phyloP scores from a whole-genome alignment of 1,140 invertebrate species.

The Diachasmimorpha longicaudata region DNA sequence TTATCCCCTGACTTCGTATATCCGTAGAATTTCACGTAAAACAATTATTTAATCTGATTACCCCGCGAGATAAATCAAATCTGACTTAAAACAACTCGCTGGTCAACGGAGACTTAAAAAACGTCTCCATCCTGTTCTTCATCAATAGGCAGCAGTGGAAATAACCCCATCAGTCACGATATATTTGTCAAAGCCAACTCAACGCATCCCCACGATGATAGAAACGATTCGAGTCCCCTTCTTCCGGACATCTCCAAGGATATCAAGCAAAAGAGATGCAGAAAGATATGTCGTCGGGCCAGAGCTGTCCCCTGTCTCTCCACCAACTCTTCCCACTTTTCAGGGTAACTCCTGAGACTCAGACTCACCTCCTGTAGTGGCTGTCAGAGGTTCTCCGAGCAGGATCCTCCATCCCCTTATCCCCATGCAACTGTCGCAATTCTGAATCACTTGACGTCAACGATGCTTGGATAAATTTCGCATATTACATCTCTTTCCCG shows the following conservation, averaged over 20 bases:
- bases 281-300: slow-evolving; percentile 41
- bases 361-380: not conserved
- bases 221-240: not conserved
- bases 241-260: slow-evolving; percentile 24
- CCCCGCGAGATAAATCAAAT: too few species aligned
- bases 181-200: not conserved
- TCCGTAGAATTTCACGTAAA: too few species aligned
- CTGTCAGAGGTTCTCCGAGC: not conserved
- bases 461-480: not conserved
- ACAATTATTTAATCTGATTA: too few species aligned
- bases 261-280: slow-evolving; percentile 41
- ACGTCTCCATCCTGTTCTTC: too few species aligned
- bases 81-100: too few species aligned
- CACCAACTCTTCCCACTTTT: slow-evolving; percentile 44
- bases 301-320: slow-evolving; percentile 45
- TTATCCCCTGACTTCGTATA: too few species aligned
- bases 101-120: too few species aligned
- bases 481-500: not conserved
- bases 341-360: slow-evolving; percentile 40
- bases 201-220: not conserved
- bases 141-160: too few species aligned
- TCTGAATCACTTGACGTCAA: not conserved
- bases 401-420: not conserved
- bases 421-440: not conserved
- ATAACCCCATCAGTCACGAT: not conserved